These are phyloP conservation scores for Acleris sparsana DNA, from an alignment of 2,888 invertebrate genomes.

Conservation along the genomic window DNA sequence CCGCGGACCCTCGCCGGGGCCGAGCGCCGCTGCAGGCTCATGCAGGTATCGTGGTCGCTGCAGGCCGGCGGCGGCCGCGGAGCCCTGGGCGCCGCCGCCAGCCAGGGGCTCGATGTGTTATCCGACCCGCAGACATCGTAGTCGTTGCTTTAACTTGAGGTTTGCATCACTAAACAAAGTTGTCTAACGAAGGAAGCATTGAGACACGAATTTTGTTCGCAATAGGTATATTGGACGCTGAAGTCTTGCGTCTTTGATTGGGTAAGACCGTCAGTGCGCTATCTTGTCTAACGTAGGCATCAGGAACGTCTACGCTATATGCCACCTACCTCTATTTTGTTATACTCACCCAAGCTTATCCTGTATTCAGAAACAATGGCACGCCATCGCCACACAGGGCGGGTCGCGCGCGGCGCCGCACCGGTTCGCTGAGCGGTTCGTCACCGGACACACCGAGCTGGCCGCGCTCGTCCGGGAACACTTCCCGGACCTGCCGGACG, in stretches of 20 bases:
- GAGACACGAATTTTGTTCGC: no score
- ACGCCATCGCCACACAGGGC: constrained; percentile 68
- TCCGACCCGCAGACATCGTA: no score
- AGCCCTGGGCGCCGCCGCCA: constrained; percentile 72
- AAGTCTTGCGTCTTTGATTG: no score
- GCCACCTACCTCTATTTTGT: no score
- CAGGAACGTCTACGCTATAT: no score
- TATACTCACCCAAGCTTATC: constrained; percentile 29
- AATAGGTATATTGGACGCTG: no score
- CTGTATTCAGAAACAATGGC: constrained; percentile 81
- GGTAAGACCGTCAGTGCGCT: no score
- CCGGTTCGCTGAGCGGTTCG: constrained; percentile 85
- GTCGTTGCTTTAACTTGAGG: no score
- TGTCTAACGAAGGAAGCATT: no score
- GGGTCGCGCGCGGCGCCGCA: constrained; percentile 57
- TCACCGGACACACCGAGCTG: constrained; percentile 84
- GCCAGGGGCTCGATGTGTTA: no score
- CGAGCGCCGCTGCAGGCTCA: constrained; percentile 85
- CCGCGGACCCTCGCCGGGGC: constrained; percentile 73
- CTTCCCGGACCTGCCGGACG: constrained; percentile 68
- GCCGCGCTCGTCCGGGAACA: constrained; percentile 63
- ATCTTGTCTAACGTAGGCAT: no score
- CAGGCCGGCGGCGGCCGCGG: not conserved
- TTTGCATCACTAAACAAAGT: no score
- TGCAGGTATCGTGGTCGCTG: constrained; percentile 55